These are phyloP conservation scores for Oncopodura yosiiana DNA, from an alignment of 1,140 invertebrate species.

Conservation along the genomic window DNA sequence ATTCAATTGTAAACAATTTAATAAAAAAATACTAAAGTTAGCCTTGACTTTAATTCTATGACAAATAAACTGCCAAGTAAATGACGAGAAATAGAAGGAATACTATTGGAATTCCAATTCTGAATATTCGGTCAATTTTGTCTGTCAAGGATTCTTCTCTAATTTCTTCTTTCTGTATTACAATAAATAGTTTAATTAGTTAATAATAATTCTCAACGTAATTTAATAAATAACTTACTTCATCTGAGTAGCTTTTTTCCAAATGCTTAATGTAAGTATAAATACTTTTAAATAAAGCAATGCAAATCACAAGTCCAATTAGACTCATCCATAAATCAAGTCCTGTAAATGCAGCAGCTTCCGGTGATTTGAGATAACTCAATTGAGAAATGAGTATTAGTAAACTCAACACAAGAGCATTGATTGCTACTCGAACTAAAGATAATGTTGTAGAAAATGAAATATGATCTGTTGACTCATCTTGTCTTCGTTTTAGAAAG, in stretches of 20 bases:
- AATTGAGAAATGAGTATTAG: constrained; percentile 16
- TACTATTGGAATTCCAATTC: constrained; percentile 7
- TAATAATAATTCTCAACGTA: neutral
- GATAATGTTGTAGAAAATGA: neutral
- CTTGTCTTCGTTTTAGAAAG: constrained; percentile 7
- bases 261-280: neutral
- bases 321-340: constrained; percentile 22
- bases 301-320: neutral
- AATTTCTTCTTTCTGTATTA: constrained; percentile 1
- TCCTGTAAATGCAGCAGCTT: constrained; percentile 17
- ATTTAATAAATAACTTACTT: constrained; percentile 1
- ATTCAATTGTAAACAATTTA: too few relatives aligned
- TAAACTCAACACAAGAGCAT: constrained; percentile 15
- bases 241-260: neutral
- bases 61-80: constrained; percentile 19
- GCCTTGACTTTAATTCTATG: too few relatives aligned
- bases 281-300: constrained; percentile 13
- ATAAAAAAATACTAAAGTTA: too few relatives aligned
- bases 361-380: constrained; percentile 5
- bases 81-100: constrained; percentile 15
- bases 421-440: constrained; percentile 14
- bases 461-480: neutral
- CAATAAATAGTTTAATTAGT: neutral
- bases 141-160: neutral
- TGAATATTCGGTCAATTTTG: constrained; percentile 8